Evolutionary conservation across 2,888 invertebrate genomes (phyloP), one percentile per base, ranked within the genome.

Genomic region (Drosophila birchii): DNA sequence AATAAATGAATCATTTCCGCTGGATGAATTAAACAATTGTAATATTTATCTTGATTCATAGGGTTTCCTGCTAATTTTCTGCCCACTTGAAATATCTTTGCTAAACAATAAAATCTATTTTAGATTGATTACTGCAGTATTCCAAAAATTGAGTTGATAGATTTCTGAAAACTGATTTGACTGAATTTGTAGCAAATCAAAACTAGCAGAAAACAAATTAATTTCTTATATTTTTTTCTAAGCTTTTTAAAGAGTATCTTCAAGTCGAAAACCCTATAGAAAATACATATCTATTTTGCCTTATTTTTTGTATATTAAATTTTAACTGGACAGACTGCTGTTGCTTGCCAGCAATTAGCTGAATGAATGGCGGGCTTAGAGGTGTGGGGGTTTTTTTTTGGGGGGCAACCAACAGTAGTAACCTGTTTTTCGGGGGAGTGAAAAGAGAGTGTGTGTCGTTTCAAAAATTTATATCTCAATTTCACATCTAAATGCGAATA

Each of bases 401-500:
- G 20, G 39, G 5, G 14, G 20, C 2, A 16, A 34, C 26, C 23
- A n/a, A 54, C 49, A 49, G 43, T 23, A 38, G 51, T 29, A 45
- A 53, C 45, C 53, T 47, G 61, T 61, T 53, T 44, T 66, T 43
- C n/a, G 70, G 53, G 58, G 26, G 49, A 20, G 29, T 20, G 44
- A 45, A 54, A 61, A 51, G 76, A 67, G 62, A 60, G 63, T 49
- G 75, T 74, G 77, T 81, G 81, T 81, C 87, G 85, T 87, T 86
- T 85, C 79, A 86, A 86, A 79, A 86, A 86, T 86, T 86, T 88
- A 88, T 86, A 86, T 86, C 86, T 86, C 89, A 78, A 87, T 86
- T 88, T 88, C 85, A 87, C 89, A 86, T 86, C 86, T 86, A 88
- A 86, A 86, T 86, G 86, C 87, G 89, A 86, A 88, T 88, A 87